These are phyloP conservation scores for Drosophila pachea DNA, from an alignment of 1,140 invertebrate species.

Conservation along the genomic window DNA sequence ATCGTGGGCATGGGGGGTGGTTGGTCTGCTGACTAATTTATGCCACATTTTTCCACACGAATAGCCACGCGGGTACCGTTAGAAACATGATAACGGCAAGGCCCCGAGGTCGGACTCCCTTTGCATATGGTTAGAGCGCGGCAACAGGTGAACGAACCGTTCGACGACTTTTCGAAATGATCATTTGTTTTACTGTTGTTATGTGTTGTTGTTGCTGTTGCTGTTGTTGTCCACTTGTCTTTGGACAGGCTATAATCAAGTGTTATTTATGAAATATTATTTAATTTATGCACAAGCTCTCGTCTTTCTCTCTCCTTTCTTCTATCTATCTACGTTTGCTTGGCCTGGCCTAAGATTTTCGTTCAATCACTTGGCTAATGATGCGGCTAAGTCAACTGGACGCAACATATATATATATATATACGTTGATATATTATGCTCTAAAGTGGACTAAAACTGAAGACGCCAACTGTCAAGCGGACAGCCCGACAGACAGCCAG, in stretches of 20 bases:
- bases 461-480: not conserved
- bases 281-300: slow-evolving; percentile 58
- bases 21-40: slow-evolving; percentile 63
- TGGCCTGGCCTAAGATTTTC: slow-evolving; percentile 9
- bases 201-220: slow-evolving; percentile 20
- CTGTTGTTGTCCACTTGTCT: slow-evolving; percentile 38
- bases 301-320: slow-evolving; percentile 1
- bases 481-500: not conserved
- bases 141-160: slow-evolving; percentile 54
- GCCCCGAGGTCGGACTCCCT: slow-evolving; percentile 21
- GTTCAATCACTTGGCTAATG: slow-evolving; percentile 44
- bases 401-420: slow-evolving; percentile 4
- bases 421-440: not conserved
- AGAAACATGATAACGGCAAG: slow-evolving; percentile 67
- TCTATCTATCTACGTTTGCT: too few relatives aligned
- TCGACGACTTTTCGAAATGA: slow-evolving; percentile 65
- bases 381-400: slow-evolving; percentile 26
- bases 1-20: slow-evolving; percentile 18
- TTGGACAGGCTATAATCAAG: slow-evolving; percentile 39
- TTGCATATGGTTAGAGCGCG: slow-evolving; percentile 54
- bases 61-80: slow-evolving; percentile 28
- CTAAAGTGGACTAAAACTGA: slow-evolving; percentile 2
- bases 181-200: slow-evolving; percentile 45
- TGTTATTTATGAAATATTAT: slow-evolving; percentile 62
- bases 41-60: slow-evolving; percentile 57